phyloP scores from a whole-genome alignment of 2,797 vertebrate genomes.

The Chelon auratus region DNA sequence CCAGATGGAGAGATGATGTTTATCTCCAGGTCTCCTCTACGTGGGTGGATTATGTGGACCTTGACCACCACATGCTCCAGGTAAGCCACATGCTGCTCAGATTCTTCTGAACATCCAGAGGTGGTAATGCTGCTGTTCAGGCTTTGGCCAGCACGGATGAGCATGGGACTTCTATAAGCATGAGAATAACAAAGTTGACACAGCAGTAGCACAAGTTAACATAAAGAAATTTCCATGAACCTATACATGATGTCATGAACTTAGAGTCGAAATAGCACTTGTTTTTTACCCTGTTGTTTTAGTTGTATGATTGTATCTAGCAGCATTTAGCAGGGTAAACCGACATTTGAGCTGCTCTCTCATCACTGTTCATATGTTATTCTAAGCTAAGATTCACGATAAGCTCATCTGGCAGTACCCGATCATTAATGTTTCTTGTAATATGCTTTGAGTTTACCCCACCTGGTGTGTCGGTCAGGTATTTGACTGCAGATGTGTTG shows the following conservation, averaged over 20 bases:
- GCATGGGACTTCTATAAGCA: slow-evolving; percentile 72
- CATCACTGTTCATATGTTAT: too few relatives aligned
- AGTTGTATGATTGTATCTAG: too few relatives aligned
- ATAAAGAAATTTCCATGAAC: too few relatives aligned
- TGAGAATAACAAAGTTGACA: background rate
- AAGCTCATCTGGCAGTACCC: too few relatives aligned
- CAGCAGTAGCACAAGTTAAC: too few relatives aligned
- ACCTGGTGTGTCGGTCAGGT: slow-evolving; percentile 87
- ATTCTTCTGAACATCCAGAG: slow-evolving; percentile 84
- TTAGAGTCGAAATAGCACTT: too few relatives aligned
- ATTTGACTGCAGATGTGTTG: slow-evolving; percentile 88
- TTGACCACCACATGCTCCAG: slow-evolving; percentile 91
- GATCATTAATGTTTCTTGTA: too few relatives aligned
- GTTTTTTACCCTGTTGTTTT: too few relatives aligned
- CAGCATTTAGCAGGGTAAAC: too few relatives aligned
- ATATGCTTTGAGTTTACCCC: slow-evolving; percentile 41
- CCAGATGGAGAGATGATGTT: slow-evolving; percentile 90
- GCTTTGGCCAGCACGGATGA: slow-evolving; percentile 87
- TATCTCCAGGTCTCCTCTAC: slow-evolving; percentile 93
- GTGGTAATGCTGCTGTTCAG: slow-evolving; percentile 84
- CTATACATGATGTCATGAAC: too few relatives aligned
- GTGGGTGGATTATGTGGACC: slow-evolving; percentile 87
- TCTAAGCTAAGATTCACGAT: too few relatives aligned
- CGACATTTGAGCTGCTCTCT: too few relatives aligned
- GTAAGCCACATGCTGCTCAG: slow-evolving; percentile 84